These are phyloP conservation scores for Callionymus lyra DNA, from an alignment of 2,113 vertebrate genomes.

Conservation along the genomic window DNA sequence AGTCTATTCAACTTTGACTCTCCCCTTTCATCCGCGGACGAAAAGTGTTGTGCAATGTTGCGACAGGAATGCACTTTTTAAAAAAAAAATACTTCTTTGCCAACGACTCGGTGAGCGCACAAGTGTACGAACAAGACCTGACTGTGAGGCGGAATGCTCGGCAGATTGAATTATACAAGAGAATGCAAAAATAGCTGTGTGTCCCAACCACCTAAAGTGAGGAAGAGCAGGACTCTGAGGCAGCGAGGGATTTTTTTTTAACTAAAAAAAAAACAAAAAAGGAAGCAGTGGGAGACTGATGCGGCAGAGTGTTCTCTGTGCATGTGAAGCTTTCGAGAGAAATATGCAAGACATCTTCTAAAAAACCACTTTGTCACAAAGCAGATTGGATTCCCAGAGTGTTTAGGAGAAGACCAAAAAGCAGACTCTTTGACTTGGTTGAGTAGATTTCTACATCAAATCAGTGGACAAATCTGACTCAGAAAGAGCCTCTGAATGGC, in stretches of 20 bases:
- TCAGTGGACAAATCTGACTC: too few relatives aligned
- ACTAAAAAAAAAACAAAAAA: slow-evolving; percentile 2
- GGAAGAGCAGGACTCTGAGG: slow-evolving; percentile 10
- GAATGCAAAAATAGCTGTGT: slow-evolving; percentile 53
- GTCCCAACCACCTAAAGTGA: slow-evolving; percentile 31
- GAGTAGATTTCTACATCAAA: too few relatives aligned
- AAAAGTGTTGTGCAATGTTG: slow-evolving; percentile 18
- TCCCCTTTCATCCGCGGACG: slow-evolving; percentile 41
- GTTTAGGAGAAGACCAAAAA: too few relatives aligned
- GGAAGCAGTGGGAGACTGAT: slow-evolving; percentile 5
- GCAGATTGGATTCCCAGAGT: too few relatives aligned
- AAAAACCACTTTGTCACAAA: too few relatives aligned
- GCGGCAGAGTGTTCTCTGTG: neutral
- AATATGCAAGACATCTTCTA: neutral
- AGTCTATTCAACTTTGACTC: slow-evolving; percentile 43
- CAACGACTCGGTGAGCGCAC: slow-evolving; percentile 12
- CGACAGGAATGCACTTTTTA: slow-evolving; percentile 40
- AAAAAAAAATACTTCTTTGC: slow-evolving; percentile 19
- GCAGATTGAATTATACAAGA: slow-evolving; percentile 59
- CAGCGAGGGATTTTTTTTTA: slow-evolving; percentile 11
- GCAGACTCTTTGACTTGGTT: too few relatives aligned
- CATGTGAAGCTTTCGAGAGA: neutral
- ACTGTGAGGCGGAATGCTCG: slow-evolving; percentile 33
- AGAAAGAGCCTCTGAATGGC: too few relatives aligned
- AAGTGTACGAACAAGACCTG: slow-evolving; percentile 34